Base-by-base conservation (phyloP, 2,888 invertebrate genomes). In the Phaedon cochleariae region DNA sequence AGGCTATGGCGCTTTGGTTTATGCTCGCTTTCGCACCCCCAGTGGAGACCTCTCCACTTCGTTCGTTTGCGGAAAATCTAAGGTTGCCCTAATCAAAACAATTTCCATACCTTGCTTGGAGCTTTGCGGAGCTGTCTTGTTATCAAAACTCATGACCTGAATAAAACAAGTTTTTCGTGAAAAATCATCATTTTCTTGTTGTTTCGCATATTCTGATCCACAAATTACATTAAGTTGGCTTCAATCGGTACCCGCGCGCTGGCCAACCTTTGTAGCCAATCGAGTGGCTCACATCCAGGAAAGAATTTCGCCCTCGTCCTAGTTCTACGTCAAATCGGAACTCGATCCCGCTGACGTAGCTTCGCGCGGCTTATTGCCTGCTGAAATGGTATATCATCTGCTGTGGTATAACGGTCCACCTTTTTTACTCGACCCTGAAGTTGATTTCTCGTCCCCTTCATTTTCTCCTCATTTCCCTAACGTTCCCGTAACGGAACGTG, bases 71-170 rank as follows among this genome's bases (percentile, higher is more conserved):
- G 6, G 20, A 1, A 69, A 68, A 63, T 57, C 63, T 9, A 67
- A 64, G 21, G 69, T 71, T 17, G 51, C 62, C 2, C 52, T 58
- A 12, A 10, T 69, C 15, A 69, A 69, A 59, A 26, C n/a, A 6
- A 52, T 71, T 20, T 65, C 69, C 2, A 4, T 71, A 5, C 61
- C 71, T 10, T 59, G 71, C 7, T 49, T 69, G 20, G 70, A 71
- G 21, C 53, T 72, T 7, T 69, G 67, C 20, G 68, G 67, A 6
- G 67, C 70, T 34, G 37, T 64, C 2, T 37, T 72, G 5, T 18
- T 71, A 21, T 15, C 69, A 7, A 41, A 65, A 1, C 29, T 69
- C 6, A 10, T 67, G 12, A 17, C 22, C 5, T 29, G 22, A n/a
- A 41, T 61, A 0, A 12, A 55, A 31, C 2, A 65, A 12, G 49